phyloP scores from a whole-genome alignment of 1,140 invertebrate species.

The Philaenus spumarius region DNA sequence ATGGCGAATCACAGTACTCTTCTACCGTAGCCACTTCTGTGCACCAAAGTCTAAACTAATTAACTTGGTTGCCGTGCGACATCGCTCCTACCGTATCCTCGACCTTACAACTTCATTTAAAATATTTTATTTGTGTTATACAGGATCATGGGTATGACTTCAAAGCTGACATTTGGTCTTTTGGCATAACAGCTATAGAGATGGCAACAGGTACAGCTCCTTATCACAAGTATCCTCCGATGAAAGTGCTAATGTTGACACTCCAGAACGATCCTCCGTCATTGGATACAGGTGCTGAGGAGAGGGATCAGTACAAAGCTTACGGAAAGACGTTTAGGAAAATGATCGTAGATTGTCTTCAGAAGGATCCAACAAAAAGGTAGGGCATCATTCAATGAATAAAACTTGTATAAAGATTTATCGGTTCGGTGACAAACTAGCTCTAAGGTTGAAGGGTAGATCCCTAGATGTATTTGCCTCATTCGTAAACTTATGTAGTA shows the following conservation, averaged over 20 bases:
- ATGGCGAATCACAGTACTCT: too few species aligned
- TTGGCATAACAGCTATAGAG: slow-evolving; percentile 98
- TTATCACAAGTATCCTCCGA: slow-evolving; percentile 98
- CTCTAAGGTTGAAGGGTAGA: too few species aligned
- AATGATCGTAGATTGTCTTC: slow-evolving; percentile 90
- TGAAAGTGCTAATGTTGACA: slow-evolving; percentile 98
- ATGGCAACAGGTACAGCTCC: slow-evolving; percentile 98
- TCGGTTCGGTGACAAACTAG: too few species aligned
- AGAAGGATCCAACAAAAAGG: slow-evolving; percentile 91
- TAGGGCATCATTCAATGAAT: slow-evolving; percentile 26
- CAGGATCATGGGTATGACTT: slow-evolving; percentile 97
- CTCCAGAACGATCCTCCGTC: slow-evolving; percentile 97
- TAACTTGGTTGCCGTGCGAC: too few species aligned
- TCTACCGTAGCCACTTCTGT: too few species aligned
- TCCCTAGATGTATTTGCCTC: too few species aligned
- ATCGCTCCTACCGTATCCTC: too few species aligned
- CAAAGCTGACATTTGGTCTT: slow-evolving; percentile 99
- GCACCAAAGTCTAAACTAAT: too few species aligned
- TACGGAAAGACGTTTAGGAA: slow-evolving; percentile 97
- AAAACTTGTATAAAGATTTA: slow-evolving; percentile 8
- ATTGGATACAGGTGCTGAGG: slow-evolving; percentile 89
- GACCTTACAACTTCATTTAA: too few species aligned
- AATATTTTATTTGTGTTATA: too few species aligned
- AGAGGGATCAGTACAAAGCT: slow-evolving; percentile 96
- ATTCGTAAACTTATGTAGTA: too few species aligned